Percentiles rank a stretch among this genome's conserved stretches.
phyloP scores from a whole-genome alignment of 2,113 vertebrate species.

The Hymenochirus boettgeri region DNA sequence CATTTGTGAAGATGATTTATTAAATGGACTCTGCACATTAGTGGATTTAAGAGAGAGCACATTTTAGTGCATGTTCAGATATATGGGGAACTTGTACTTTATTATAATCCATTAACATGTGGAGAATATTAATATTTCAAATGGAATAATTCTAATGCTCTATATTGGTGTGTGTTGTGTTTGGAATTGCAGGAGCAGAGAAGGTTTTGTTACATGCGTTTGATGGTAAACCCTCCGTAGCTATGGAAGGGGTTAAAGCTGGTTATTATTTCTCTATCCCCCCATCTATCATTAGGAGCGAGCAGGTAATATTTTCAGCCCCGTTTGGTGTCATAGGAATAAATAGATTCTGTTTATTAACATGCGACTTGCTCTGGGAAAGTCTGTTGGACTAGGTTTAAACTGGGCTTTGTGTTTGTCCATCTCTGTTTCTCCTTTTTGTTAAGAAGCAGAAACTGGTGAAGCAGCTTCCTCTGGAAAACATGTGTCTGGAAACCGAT shows the following conservation, averaged over 20 bases:
- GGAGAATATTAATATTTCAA: too few relatives aligned
- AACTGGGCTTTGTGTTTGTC: too few relatives aligned
- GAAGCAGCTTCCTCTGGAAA: slow-evolving; percentile 85
- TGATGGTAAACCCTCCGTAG: slow-evolving; percentile 87
- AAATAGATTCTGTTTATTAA: background rate
- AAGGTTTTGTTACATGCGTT: slow-evolving; percentile 91
- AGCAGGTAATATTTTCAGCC: slow-evolving; percentile 71
- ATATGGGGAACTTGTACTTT: too few relatives aligned
- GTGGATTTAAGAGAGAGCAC: too few relatives aligned
- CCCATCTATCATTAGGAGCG: slow-evolving; percentile 85
- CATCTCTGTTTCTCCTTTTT: too few relatives aligned
- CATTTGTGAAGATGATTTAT: too few relatives aligned
- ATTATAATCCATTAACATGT: too few relatives aligned
- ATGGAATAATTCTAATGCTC: too few relatives aligned
- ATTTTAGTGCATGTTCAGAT: too few relatives aligned
- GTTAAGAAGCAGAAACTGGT: slow-evolving; percentile 96
- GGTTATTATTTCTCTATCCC: slow-evolving; percentile 94
- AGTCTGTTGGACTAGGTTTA: too few relatives aligned
- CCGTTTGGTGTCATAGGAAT: background rate
- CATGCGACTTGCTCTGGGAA: too few relatives aligned
- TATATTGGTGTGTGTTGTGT: background rate
- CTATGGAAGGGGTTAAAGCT: slow-evolving; percentile 88
- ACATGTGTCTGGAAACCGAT: slow-evolving; percentile 90
- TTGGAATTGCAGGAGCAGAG: slow-evolving; percentile 66
- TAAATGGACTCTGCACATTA: too few relatives aligned